These are phyloP conservation scores for Ginglymostoma cirratum DNA, from an alignment of 2,113 vertebrate species.

Conservation along the genomic window DNA sequence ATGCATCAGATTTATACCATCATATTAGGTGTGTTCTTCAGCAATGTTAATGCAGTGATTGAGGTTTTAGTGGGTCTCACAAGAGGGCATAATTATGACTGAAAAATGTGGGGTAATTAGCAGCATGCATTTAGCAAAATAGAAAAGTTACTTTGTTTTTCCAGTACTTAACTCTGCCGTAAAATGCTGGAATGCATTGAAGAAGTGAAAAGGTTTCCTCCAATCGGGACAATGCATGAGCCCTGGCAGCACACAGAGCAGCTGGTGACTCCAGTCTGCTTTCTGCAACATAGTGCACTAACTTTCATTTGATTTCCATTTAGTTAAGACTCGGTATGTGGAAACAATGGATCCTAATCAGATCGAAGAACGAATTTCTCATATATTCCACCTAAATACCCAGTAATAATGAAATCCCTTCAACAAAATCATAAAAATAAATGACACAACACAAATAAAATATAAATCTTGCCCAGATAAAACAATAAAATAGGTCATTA, in stretches of 20 bases:
- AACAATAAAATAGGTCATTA: background rate
- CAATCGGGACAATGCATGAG: background rate
- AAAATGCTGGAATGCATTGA: background rate
- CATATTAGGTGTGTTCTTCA: background rate
- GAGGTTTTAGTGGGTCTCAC: background rate
- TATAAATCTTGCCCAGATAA: background rate
- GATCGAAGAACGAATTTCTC: background rate
- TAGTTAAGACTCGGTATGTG: background rate
- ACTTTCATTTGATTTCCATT: background rate
- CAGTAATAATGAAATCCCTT: background rate
- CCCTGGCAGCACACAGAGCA: background rate
- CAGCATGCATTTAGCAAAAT: background rate
- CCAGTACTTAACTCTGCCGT: background rate
- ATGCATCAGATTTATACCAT: background rate
- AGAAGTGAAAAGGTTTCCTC: background rate
- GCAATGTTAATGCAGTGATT: background rate
- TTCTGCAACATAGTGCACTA: background rate
- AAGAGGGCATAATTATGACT: background rate
- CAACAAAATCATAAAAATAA: background rate
- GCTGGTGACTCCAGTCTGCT: background rate
- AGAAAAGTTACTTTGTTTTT: background rate
- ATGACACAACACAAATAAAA: background rate
- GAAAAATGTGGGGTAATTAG: conserved; percentile 2
- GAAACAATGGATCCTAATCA: background rate
- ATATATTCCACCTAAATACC: background rate